Evolutionary conservation across 2,113 vertebrate species (phyloP).

Genomic region (Cyprinus carpio): DNA sequence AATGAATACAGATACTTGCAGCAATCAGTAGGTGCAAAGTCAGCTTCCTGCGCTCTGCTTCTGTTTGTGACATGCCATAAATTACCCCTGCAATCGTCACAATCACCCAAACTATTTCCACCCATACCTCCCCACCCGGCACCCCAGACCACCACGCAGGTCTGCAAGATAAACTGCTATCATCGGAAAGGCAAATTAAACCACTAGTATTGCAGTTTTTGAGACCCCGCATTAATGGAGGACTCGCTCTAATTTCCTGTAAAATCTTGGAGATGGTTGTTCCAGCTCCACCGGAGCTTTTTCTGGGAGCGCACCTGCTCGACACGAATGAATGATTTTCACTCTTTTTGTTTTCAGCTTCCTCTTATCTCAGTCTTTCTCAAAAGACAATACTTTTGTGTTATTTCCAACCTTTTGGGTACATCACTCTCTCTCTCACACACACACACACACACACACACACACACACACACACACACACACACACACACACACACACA

Average conservation of each 20-base stretch:
- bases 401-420: not conserved
- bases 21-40: slow-evolving; percentile 99
- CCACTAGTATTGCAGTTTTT: slow-evolving; percentile 61
- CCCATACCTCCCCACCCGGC: slow-evolving; percentile 2
- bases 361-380: not conserved
- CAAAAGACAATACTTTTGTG: not conserved
- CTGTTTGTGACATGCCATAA: slow-evolving; percentile 83
- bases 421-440: not conserved
- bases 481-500: not conserved
- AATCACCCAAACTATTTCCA: slow-evolving; percentile 31
- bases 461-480: not conserved
- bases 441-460: too few relatives aligned
- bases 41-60: slow-evolving; percentile 88
- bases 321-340: not conserved
- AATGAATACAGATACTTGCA: slow-evolving; percentile 99
- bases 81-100: slow-evolving; percentile 60
- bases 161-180: slow-evolving; percentile 67
- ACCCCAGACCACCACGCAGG: slow-evolving; percentile 8
- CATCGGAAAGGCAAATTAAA: slow-evolving; percentile 69
- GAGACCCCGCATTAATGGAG: slow-evolving; percentile 51
- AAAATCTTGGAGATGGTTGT: slow-evolving; percentile 1
- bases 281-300: not conserved
- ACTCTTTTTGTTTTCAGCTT: not conserved
- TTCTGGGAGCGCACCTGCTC: not conserved
- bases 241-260: slow-evolving; percentile 43